phyloP scores from a whole-genome alignment of 2,113 vertebrate genomes.

The Lepus americanus region DNA sequence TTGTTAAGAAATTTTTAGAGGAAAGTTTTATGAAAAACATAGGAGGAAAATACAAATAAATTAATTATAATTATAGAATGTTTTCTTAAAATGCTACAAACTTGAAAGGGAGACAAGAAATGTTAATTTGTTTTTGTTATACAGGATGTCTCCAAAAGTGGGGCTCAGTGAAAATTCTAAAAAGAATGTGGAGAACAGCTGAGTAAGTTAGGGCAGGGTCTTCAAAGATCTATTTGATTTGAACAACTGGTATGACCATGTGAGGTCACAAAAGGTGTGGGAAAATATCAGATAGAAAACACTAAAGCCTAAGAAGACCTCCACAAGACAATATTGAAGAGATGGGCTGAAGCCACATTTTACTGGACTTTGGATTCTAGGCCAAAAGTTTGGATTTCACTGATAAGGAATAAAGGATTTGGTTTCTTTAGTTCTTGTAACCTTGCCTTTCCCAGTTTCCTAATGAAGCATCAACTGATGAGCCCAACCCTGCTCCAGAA shows the following conservation, averaged over 20 bases:
- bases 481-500: no score
- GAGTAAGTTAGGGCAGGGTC: not conserved
- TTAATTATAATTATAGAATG: not conserved
- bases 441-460: not conserved
- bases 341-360: not conserved
- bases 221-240: not conserved
- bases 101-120: not conserved
- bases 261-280: not conserved
- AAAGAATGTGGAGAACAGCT: not conserved
- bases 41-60: not conserved
- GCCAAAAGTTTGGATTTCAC: not conserved
- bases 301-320: not conserved
- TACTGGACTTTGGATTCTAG: not conserved
- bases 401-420: not conserved
- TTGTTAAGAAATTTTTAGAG: constrained; percentile 6
- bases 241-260: not conserved
- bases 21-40: not conserved
- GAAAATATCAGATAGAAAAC: not conserved
- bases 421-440: not conserved
- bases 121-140: not conserved
- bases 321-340: not conserved
- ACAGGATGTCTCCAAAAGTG: not conserved
- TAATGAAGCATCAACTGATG: not conserved
- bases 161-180: not conserved
- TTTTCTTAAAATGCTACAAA: constrained; percentile 13